Evolutionary conservation across 1,140 invertebrate species (phyloP), one percentile per base, ranked within the genome.

Genomic region (Conopomorpha cramerella): DNA sequence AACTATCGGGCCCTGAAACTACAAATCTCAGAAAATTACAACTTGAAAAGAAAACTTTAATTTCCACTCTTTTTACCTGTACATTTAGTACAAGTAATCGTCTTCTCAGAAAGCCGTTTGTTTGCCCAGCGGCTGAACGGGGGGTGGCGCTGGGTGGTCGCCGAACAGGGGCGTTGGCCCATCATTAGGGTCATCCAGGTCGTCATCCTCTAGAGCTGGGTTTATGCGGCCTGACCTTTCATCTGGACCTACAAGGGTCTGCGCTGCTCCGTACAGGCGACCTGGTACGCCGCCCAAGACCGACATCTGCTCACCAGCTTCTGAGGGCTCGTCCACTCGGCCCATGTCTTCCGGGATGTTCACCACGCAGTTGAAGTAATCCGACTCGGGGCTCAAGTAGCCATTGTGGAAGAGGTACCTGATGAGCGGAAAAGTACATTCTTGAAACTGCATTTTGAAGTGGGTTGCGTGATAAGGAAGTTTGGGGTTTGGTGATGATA

Each of bases 201-300:
- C 85, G 64, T 95, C 89, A 26, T 92, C n/a, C n/a, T n/a, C 93
- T 46, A 97, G 82, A 0, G 94, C 95, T n/a, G 94, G 94, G 82
- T 98, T 98, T 45, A 97, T 88, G 47, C 94, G 83, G n/a, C 93
- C 93, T 55, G 95, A 93, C 64, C 89, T 88, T 73, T 95, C 92
- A 58, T 95, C 92, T 48, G 91, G 90, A 23, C 86, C 86, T 6
- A 88, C 83, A 45, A 88, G 68, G 0, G 85, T 85, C n/a, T 83
- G 81, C 3, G 86, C 86, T 14, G 89, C 87, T 14, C 86, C 86
- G 51, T 89, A 88, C 38, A 83, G 72, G 47, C 82, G 78, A 0
- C 85, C 86, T 18, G 82, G 82, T 7, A 79, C 81, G 42, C 82
- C 79, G 3, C 81, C 80, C 55, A 84, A 77, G 27, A 83, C 81